These are phyloP conservation scores for Nomada goodeniana DNA, from an alignment of 2,888 invertebrate species.

Conservation along the genomic window DNA sequence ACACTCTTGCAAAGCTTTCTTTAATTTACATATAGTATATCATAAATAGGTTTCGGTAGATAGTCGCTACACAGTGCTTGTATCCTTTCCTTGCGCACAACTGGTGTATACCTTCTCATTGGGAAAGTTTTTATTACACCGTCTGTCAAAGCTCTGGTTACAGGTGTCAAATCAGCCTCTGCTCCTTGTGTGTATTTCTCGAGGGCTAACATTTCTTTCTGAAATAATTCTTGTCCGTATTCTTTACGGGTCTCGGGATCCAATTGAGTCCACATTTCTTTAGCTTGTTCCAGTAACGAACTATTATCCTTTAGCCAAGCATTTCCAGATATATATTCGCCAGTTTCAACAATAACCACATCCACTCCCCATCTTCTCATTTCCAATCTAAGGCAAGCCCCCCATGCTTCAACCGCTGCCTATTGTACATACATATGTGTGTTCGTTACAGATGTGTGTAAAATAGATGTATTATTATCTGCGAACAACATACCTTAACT, in stretches of 20 bases:
- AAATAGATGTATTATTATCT: not conserved
- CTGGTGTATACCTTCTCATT: slow-evolving; percentile 92
- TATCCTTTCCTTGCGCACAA: slow-evolving; percentile 91
- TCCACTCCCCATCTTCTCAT: slow-evolving; percentile 92
- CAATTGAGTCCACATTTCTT: slow-evolving; percentile 93
- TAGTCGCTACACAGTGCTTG: slow-evolving; percentile 93
- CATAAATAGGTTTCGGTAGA: slow-evolving; percentile 92
- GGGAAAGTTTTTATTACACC: slow-evolving; percentile 93
- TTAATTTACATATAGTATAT: slow-evolving; percentile 87
- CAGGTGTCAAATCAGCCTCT: slow-evolving; percentile 91
- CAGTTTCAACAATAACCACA: slow-evolving; percentile 93
- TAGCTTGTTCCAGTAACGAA: slow-evolving; percentile 89
- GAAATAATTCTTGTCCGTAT: slow-evolving; percentile 94
- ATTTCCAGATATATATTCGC: slow-evolving; percentile 93
- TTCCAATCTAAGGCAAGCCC: slow-evolving; percentile 92
- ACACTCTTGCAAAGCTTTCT: not conserved
- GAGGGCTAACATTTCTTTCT: slow-evolving; percentile 91
- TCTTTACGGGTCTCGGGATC: slow-evolving; percentile 91
- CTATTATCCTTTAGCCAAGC: slow-evolving; percentile 90
- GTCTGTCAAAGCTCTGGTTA: slow-evolving; percentile 91
- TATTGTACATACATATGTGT: slow-evolving; percentile 83
- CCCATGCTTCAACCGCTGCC: slow-evolving; percentile 92
- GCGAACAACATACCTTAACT: slow-evolving; percentile 80
- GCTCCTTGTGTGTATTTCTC: slow-evolving; percentile 91
- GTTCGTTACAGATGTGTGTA: not conserved